Conservation (phyloP, 2,113 vertebrate species). For the Carassius carassius region DNA sequence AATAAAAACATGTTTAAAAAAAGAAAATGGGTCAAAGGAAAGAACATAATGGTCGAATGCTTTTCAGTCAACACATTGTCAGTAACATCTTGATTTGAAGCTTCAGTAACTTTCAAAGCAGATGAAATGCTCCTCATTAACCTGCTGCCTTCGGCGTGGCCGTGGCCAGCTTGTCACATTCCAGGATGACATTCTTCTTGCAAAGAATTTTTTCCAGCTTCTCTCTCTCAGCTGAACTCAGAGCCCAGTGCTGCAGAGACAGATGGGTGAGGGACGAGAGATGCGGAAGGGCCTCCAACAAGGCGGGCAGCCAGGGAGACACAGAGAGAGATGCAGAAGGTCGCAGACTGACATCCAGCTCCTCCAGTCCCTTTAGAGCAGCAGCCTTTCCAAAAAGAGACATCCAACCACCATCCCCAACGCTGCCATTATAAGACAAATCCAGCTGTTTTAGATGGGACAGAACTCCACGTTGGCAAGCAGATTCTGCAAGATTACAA, state of each 20-base stretch:
- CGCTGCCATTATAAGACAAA: conserved; percentile 81
- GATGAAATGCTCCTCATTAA: not conserved
- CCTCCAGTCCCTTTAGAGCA: conserved; percentile 74
- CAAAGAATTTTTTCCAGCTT: conserved; percentile 69
- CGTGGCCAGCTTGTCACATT: conserved; percentile 63
- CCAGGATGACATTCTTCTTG: conserved; percentile 73
- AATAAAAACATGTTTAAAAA: not conserved
- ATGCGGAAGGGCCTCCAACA: conserved; percentile 72
- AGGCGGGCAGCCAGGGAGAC: conserved; percentile 75
- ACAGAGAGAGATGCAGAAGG: conserved; percentile 67
- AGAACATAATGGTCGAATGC: not conserved
- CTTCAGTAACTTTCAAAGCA: not conserved
- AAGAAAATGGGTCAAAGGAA: not conserved
- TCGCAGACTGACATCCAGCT: conserved; percentile 82
- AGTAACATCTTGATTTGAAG: conserved; percentile 14
- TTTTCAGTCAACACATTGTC: not conserved
- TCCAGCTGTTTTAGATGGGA: conserved; percentile 75
- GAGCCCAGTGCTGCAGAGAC: conserved; percentile 78
- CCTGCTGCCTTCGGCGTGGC: not conserved
- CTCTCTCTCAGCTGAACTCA: conserved; percentile 64
- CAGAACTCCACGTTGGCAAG: conserved; percentile 68
- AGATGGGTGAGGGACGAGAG: conserved; percentile 75
- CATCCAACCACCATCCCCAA: conserved; percentile 77
- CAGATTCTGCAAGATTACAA: conserved; percentile 68
- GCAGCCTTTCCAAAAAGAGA: conserved; percentile 71